Evolutionary conservation across 35 echinoderm and acorn worm genomes (phyloP), one percentile per base, ranked within the genome.

Genomic region (Ptychodera flava): DNA sequence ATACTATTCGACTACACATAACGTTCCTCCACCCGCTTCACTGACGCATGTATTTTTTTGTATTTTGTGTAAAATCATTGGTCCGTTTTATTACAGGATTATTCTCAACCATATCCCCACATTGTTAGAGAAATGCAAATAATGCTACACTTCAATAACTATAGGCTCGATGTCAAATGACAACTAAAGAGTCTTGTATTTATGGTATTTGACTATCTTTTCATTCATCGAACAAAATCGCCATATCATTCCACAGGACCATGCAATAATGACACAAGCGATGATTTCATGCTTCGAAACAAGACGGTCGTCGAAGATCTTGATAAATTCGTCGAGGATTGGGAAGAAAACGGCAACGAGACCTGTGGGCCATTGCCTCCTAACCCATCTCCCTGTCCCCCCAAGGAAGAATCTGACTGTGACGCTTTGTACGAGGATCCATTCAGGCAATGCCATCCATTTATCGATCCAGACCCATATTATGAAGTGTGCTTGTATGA

Each of bases 381-480:
- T 12, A 64, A 6, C 45, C 6, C 6, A 12, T 12, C 45, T 22
- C 6, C 45, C 6, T 12, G 6, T 12, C 6, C 45, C 6, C 45
- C 45, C 22, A 12, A 22, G 6, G 6, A 6, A 64, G 22, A 12
- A 6, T 12, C 45, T 12, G 6, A 12, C 45, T 97, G 95, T 36
- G 92, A 78, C 0, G 83, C 93, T 29, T 89, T 97, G 16, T 93
- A 93, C 35, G 14, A 81, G 15, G 45, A 64, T 12, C 45, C 45
- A 6, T 64, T 64, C 22, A 22, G 22, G 6, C 6, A 64, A 64
- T 64, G 45, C 22, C 45, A 64, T 64, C 45, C 45, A 64, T 64
- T 12, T 22, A 22, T 64, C 45, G 45, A 64, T 12, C 45, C 45
- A 12, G 45, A 64, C 45, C 45, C 45, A 22, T 64, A 12, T 64